These are phyloP conservation scores for Meliscaeva auricollis DNA, from an alignment of 2,888 invertebrate genomes.

Conservation along the genomic window DNA sequence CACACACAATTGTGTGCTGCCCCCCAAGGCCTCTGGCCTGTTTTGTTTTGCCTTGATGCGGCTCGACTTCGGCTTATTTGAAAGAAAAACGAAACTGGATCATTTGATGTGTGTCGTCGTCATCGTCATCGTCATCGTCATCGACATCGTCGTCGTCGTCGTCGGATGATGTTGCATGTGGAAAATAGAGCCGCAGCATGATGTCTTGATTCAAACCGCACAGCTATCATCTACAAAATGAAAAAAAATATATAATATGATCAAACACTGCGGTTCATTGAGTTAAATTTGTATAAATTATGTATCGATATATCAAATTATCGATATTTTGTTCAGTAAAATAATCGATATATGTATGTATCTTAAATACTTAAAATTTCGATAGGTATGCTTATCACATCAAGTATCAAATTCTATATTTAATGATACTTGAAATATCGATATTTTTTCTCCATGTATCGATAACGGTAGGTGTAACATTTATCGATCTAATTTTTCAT, in stretches of 20 bases:
- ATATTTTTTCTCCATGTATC: too few relatives aligned
- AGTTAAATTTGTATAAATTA: background rate
- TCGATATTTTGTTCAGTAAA: too few relatives aligned
- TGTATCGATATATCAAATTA: too few relatives aligned
- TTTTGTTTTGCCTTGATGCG: too few relatives aligned
- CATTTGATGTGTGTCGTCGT: conserved; percentile 25
- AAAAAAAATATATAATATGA: background rate
- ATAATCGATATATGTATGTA: too few relatives aligned
- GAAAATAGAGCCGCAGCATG: conserved; percentile 54
- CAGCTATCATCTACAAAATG: background rate
- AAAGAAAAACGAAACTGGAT: conserved; percentile 59
- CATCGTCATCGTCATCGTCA: background rate
- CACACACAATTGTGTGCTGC: conserved; percentile 19
- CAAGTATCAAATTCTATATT: too few relatives aligned
- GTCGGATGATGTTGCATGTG: conserved; percentile 34
- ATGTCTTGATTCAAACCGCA: conserved; percentile 62
- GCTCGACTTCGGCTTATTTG: background rate
- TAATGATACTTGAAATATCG: too few relatives aligned
- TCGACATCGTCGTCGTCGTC: background rate
- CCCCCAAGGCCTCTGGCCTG: conserved; percentile 2
- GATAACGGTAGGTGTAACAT: too few relatives aligned
- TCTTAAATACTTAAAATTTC: too few relatives aligned
- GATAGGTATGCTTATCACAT: too few relatives aligned
- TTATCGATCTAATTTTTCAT: too few relatives aligned
- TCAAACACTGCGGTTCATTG: background rate